Evolutionary conservation across 2,888 invertebrate species (phyloP).

Genomic region (Tetragonisca angustula): DNA sequence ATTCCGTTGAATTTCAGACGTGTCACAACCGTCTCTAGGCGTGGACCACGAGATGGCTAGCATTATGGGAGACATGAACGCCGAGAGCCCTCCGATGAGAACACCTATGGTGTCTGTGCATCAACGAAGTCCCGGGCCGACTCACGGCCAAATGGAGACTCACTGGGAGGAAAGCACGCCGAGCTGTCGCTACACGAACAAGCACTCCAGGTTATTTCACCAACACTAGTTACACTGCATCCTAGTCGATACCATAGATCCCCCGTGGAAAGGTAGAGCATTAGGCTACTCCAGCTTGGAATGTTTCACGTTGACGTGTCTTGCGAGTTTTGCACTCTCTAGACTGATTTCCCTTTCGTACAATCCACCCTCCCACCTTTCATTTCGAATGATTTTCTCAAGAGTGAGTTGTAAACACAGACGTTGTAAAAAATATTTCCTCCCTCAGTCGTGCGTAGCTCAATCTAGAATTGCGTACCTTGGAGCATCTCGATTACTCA

Average conservation of each 20-base stretch:
- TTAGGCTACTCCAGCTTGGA: slow-evolving; percentile 55
- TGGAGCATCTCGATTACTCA: neutral
- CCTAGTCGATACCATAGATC: slow-evolving; percentile 45
- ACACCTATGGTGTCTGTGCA: slow-evolving; percentile 75
- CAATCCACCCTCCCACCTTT: neutral
- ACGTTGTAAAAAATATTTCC: neutral
- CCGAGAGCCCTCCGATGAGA: slow-evolving; percentile 78
- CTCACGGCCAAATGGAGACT: slow-evolving; percentile 85
- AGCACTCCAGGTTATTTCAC: slow-evolving; percentile 77
- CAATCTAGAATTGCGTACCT: neutral
- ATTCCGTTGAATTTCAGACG: slow-evolving; percentile 85
- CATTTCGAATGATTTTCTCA: neutral
- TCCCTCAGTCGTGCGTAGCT: neutral
- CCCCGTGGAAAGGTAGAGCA: slow-evolving; percentile 49
- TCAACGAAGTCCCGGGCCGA: slow-evolving; percentile 77
- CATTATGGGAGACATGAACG: slow-evolving; percentile 74
- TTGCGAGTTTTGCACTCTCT: slow-evolving; percentile 40
- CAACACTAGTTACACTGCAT: slow-evolving; percentile 44
- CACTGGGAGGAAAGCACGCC: slow-evolving; percentile 89
- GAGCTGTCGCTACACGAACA: slow-evolving; percentile 75
- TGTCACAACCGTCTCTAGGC: slow-evolving; percentile 91
- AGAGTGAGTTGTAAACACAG: neutral
- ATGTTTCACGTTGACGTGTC: slow-evolving; percentile 45
- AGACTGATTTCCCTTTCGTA: neutral
- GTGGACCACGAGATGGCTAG: slow-evolving; percentile 86